A percentile compares a stretch with the other conserved stretches of the same genome.
Conservation (phyloP, 2,113 vertebrate genomes). For the Suncus etruscus region DNA sequence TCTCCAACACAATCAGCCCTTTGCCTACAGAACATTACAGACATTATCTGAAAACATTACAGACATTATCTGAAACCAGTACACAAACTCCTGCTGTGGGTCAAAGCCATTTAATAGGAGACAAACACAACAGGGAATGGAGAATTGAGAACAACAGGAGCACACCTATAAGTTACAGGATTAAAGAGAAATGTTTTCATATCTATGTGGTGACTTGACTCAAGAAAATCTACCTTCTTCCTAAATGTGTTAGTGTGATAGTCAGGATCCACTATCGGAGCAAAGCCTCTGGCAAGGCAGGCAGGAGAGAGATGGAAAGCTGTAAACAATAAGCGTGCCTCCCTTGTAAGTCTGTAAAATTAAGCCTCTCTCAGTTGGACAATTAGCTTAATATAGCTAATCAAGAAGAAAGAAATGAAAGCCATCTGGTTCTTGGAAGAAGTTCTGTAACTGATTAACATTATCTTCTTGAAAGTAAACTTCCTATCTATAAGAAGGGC, state of each 20-base stretch:
- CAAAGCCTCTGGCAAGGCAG: conserved; percentile 75
- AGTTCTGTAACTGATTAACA: conserved; percentile 79
- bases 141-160: not conserved
- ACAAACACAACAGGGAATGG: not conserved
- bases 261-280: conserved; percentile 51
- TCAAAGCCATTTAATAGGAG: conserved; percentile 49
- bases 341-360: conserved; percentile 59
- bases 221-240: conserved; percentile 35
- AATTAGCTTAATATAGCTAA: conserved; percentile 79
- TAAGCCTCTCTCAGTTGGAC: conserved; percentile 78
- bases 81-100: conserved; percentile 18
- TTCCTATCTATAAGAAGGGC: conserved; percentile 68
- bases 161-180: not conserved
- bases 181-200: not conserved
- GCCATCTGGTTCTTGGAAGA: conserved; percentile 82
- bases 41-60: conserved; percentile 59
- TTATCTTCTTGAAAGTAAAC: conserved; percentile 72
- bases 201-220: not conserved
- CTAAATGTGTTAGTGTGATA: conserved; percentile 9
- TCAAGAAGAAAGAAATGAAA: conserved; percentile 77
- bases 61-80: conserved; percentile 57
- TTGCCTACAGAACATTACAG: conserved; percentile 53
- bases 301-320: conserved; percentile 32
- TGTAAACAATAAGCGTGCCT: conserved; percentile 45
- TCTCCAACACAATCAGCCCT: conserved; percentile 44